These are phyloP conservation scores for Leptodirus hochenwartii DNA, from an alignment of 2,888 invertebrate genomes.

Conservation along the genomic window DNA sequence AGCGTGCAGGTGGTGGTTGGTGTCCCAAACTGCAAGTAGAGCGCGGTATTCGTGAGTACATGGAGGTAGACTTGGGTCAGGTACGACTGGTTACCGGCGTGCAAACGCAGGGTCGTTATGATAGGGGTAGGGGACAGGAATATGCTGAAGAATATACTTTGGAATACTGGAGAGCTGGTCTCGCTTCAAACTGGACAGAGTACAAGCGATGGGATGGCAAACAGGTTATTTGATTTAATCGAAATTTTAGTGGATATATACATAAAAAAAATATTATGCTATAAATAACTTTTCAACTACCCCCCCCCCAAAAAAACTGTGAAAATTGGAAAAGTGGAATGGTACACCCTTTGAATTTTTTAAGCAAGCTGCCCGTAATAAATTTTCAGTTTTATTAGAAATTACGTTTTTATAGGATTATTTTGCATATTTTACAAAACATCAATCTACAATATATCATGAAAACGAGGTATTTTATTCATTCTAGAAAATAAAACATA, in stretches of 20 bases:
- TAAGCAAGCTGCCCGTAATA: too few relatives aligned
- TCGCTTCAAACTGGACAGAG: constrained; percentile 38
- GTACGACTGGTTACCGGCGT: constrained; percentile 48
- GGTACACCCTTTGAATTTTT: too few relatives aligned
- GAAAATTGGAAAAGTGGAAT: too few relatives aligned
- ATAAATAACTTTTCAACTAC: too few relatives aligned
- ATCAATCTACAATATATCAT: too few relatives aligned
- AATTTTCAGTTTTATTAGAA: too few relatives aligned
- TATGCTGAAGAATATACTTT: constrained; percentile 52
- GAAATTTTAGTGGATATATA: constrained; percentile 2
- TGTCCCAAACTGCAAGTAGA: constrained; percentile 52
- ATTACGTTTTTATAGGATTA: too few relatives aligned
- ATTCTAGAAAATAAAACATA: too few relatives aligned
- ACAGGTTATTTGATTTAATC: constrained; percentile 34
- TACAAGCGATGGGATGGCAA: constrained; percentile 47
- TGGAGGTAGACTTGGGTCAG: constrained; percentile 40
- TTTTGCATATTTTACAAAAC: too few relatives aligned
- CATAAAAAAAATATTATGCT: too few relatives aligned
- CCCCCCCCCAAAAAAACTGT: background rate
- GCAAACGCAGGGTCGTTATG: constrained; percentile 62
- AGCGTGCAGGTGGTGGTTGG: constrained; percentile 59
- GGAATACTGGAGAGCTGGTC: constrained; percentile 45
- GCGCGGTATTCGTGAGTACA: constrained; percentile 44
- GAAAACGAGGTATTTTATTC: too few relatives aligned
- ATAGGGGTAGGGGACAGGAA: constrained; percentile 55